A percentile compares a stretch with the other conserved stretches of the same genome.
Evolutionary conservation across 2,113 vertebrate genomes (phyloP).

Genomic region (Muntiacus reevesi): DNA sequence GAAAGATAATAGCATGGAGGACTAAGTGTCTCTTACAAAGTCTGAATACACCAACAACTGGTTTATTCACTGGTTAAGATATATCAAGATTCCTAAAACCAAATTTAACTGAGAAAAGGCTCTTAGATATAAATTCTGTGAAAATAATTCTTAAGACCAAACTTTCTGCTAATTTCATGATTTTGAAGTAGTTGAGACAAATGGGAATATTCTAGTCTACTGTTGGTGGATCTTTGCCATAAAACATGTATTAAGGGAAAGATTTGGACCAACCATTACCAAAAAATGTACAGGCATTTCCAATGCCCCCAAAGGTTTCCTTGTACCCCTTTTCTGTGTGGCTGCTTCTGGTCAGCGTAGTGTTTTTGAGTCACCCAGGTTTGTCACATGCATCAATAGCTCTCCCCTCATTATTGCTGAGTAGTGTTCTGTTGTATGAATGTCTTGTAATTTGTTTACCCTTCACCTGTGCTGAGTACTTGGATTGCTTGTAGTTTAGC

Average conservation of each 20-base stretch:
- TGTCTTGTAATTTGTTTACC: neutral
- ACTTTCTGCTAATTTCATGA: neutral
- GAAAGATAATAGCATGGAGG: neutral
- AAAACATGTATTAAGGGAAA: slow-evolving; percentile 41
- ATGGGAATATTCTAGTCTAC: slow-evolving; percentile 50
- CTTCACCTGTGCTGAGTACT: neutral
- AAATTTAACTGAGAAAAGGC: neutral
- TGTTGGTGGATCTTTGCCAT: slow-evolving; percentile 52
- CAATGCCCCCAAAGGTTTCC: neutral
- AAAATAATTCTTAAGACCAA: slow-evolving; percentile 23
- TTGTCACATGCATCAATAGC: neutral
- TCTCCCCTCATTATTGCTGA: neutral
- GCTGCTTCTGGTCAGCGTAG: neutral
- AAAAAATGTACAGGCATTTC: neutral
- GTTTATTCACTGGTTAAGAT: neutral
- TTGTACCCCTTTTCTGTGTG: neutral
- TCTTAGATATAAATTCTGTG: neutral
- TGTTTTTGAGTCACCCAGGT: neutral
- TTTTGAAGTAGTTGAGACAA: slow-evolving; percentile 57
- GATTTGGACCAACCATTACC: neutral
- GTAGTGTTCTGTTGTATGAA: neutral
- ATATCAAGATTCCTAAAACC: neutral
- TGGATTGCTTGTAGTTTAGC: neutral
- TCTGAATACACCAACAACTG: neutral
- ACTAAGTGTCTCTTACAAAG: neutral